A percentile compares a stretch with the other conserved stretches of the same genome.
Conservation (phyloP, 1,140 invertebrate species). For the Streblospio benedicti region DNA sequence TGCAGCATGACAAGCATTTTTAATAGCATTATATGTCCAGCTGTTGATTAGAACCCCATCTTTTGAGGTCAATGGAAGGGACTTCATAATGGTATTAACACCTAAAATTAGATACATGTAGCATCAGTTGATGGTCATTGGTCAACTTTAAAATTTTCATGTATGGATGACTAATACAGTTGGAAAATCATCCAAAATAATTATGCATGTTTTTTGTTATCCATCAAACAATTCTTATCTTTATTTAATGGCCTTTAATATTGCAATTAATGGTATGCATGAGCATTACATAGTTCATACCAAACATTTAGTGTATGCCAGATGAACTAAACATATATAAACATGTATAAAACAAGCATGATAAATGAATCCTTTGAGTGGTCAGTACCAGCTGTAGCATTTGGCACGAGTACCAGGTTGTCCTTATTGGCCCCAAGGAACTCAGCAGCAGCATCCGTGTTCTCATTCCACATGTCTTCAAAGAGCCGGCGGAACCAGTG, state of each 20-base stretch:
- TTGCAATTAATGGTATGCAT: no score
- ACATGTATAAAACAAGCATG: not conserved
- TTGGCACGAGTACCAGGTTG: slow-evolving; percentile 24
- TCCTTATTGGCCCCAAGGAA: slow-evolving; percentile 25
- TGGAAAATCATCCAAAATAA: no score
- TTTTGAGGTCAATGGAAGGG: slow-evolving; percentile 17
- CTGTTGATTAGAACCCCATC: slow-evolving; percentile 24
- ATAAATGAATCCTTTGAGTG: not conserved
- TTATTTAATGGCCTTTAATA: no score
- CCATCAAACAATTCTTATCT: no score
- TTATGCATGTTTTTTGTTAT: no score
- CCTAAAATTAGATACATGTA: slow-evolving; percentile 17
- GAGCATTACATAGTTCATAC: no score
- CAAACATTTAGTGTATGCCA: not conserved
- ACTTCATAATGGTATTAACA: slow-evolving; percentile 24
- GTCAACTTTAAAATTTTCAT: not conserved
- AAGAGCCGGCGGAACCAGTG: slow-evolving; percentile 18
- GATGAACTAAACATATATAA: not conserved
- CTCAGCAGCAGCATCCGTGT: slow-evolving; percentile 15
- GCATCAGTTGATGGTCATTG: not conserved
- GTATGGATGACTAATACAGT: no score
- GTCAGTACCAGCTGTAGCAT: slow-evolving; percentile 33
- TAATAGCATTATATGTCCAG: slow-evolving; percentile 22
- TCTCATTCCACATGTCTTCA: slow-evolving; percentile 16
- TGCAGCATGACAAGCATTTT: slow-evolving; percentile 1